Evolutionary conservation across 2,888 invertebrate genomes (phyloP).

Genomic region (Aleiodes leptofemur): DNA sequence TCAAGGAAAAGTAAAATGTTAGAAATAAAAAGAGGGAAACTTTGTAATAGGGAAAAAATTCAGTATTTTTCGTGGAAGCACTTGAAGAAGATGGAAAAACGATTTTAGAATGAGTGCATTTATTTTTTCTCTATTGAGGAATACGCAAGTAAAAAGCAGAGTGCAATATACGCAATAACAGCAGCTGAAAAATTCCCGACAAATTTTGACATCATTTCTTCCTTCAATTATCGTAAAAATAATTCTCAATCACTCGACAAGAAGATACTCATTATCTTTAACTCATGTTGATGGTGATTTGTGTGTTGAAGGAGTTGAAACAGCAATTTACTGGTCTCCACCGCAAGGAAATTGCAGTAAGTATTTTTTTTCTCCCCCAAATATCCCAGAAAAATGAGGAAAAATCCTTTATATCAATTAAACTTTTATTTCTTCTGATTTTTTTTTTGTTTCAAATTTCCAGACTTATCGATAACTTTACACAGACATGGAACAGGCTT

Average conservation of each 20-base stretch:
- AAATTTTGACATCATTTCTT: constrained; percentile 80
- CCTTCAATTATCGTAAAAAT: constrained; percentile 79
- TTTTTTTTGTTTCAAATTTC: constrained; percentile 57
- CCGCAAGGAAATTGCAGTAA: constrained; percentile 87
- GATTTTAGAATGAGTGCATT: constrained; percentile 72
- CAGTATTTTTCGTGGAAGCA: too few species aligned
- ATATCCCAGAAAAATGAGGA: constrained; percentile 1
- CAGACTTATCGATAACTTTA: constrained; percentile 85
- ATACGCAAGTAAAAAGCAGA: constrained; percentile 81
- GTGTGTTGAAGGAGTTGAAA: constrained; percentile 82
- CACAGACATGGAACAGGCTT: constrained; percentile 82
- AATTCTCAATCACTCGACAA: constrained; percentile 81
- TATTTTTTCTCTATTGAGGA: constrained; percentile 77
- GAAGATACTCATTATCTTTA: constrained; percentile 82
- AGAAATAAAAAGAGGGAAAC: too few species aligned
- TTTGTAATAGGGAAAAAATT: too few species aligned
- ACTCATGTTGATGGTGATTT: constrained; percentile 78
- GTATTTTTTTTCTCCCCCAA: constrained; percentile 63
- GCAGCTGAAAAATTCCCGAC: constrained; percentile 77
- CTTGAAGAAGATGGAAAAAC: too few species aligned
- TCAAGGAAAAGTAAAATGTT: too few species aligned
- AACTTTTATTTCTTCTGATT: constrained; percentile 22
- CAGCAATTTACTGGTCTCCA: constrained; percentile 84
- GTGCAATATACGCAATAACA: constrained; percentile 77
- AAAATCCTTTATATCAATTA: neutral